phyloP scores from a whole-genome alignment of 1,140 invertebrate species.

The Nymphalis io region DNA sequence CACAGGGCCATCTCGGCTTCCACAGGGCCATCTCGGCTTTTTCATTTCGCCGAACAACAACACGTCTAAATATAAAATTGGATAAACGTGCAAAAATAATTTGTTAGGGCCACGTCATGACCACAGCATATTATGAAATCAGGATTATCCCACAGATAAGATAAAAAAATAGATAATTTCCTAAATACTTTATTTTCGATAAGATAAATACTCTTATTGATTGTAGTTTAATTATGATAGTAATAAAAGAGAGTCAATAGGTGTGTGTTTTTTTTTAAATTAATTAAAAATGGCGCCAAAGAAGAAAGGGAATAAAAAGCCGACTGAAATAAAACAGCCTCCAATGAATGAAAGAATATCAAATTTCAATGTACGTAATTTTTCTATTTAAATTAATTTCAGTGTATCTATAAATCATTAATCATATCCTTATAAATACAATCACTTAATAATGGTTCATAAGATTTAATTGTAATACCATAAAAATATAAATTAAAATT shows the following conservation, averaged over 20 bases:
- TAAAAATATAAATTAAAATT: no score
- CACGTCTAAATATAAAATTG: not conserved
- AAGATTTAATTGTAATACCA: no score
- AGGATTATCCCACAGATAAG: slow-evolving; percentile 32
- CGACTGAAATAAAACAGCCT: slow-evolving; percentile 16
- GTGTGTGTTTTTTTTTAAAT: not conserved
- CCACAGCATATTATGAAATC: slow-evolving; percentile 18
- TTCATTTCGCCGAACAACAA: no score
- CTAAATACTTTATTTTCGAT: slow-evolving; percentile 4
- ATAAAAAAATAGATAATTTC: slow-evolving; percentile 11
- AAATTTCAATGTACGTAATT: slow-evolving; percentile 20
- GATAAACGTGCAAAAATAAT: slow-evolving; percentile 1
- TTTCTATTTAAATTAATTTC: not conserved
- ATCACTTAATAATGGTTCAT: no score
- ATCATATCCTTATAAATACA: no score
- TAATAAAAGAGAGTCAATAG: slow-evolving; percentile 16
- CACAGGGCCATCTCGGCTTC: no score
- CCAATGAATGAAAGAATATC: not conserved
- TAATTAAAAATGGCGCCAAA: slow-evolving; percentile 39
- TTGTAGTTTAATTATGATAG: slow-evolving; percentile 36
- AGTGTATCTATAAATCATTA: no score
- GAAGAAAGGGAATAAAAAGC: slow-evolving; percentile 30
- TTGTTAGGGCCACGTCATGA: slow-evolving; percentile 33
- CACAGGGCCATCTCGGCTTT: no score
- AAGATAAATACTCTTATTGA: slow-evolving; percentile 24